Conservation (phyloP, 2,797 vertebrate genomes). For the Girardinus metallicus region DNA sequence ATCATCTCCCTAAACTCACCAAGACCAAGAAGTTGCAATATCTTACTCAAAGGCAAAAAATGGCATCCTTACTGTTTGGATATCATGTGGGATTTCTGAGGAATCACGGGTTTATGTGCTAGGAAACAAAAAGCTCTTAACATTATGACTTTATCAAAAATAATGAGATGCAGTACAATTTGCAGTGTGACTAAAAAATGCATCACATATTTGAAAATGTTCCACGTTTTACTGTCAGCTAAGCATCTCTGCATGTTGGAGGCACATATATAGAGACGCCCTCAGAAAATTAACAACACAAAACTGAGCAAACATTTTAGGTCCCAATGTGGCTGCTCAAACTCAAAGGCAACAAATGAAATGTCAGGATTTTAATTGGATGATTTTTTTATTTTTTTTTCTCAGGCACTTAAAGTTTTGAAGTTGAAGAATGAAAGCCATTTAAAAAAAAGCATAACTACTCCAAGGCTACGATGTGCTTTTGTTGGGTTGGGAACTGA, state of each 20-base stretch:
- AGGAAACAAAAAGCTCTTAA: not conserved
- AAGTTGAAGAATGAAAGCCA: not conserved
- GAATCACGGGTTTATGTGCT: not conserved
- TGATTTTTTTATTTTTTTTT: not conserved
- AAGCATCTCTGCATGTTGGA: not conserved
- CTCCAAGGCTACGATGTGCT: not conserved
- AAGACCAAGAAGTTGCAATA: not conserved
- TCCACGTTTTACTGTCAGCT: not conserved
- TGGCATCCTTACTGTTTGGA: not conserved
- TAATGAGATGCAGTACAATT: not conserved
- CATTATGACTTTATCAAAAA: not conserved
- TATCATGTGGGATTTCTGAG: not conserved
- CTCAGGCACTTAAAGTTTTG: not conserved
- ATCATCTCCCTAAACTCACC: not conserved
- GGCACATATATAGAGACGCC: not conserved
- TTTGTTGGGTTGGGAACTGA: conserved; percentile 14
- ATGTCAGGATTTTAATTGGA: not conserved
- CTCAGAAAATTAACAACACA: not conserved
- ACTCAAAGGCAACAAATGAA: not conserved
- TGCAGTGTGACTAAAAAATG: not conserved
- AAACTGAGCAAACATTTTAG: not conserved
- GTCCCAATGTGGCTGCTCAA: not conserved
- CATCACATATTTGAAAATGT: not conserved
- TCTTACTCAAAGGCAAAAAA: not conserved
- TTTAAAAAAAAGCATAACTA: not conserved